Base-by-base conservation (phyloP, 2,113 vertebrate genomes). In the Atrichornis clamosus region DNA sequence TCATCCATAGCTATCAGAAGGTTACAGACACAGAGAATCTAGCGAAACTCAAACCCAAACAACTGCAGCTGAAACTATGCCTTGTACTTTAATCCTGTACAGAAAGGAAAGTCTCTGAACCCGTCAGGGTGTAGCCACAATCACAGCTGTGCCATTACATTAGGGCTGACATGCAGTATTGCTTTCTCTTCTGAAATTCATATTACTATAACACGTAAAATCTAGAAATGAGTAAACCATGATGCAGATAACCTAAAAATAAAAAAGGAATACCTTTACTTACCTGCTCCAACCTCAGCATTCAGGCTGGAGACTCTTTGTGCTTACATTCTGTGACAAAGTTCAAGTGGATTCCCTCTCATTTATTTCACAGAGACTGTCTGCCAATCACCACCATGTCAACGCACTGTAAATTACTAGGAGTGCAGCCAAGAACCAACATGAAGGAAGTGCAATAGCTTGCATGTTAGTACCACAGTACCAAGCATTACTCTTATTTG, bases 121-220 rank as follows among this genome's bases (percentile, higher is more conserved):
- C 67, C 52, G 92, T 83, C 69, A 81, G 84, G 58, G 94, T 72
- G 88, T 82, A 95, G 62, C 76, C 62, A 59, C 39, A 49, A 81
- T 52, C 95, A 93, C 98, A 98, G 98, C 98, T 98, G 98, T 72
- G 93, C 64, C 6, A 11, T 72, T 74, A 89, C 46, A 81, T 96
- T 92, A 97, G 70, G 23, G 60, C 55, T 75, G 84, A 79, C 55
- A 55, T 24, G 72, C 60, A 94, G 77, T 62, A 74, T 44, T 30
- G 60, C 47, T 53, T 55, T 68, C 73, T 69, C 52, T 59, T 50
- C 65, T 80, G 83, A 79, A 93, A 88, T 80, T 89, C 91, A 90
- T 49, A 59, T 74, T 84, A 70, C 52, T 50, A 56, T 15, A 41
- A 39, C 24, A 78, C 12, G 32, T 69, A 72, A 92, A 84, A 90